Percentiles rank a stretch among this genome's conserved stretches.
Conservation (phyloP, 1,140 invertebrate genomes). For the Brachionus paranguensis region DNA sequence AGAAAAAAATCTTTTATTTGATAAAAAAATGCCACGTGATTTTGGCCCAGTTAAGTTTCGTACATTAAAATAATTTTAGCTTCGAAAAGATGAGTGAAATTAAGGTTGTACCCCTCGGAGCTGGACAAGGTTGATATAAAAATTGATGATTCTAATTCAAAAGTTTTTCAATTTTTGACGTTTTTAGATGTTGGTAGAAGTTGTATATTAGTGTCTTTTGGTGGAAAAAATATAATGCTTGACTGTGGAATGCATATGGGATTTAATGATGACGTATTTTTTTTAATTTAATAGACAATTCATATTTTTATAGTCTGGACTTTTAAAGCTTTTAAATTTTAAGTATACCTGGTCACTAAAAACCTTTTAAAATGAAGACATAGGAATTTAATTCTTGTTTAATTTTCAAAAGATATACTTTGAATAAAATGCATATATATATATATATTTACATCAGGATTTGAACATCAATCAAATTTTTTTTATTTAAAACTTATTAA, state of each 20-base stretch:
- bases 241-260: slow-evolving; percentile 99
- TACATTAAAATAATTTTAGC: too few relatives aligned
- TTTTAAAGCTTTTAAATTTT: too few relatives aligned
- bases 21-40: slow-evolving; percentile 21
- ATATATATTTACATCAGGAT: too few relatives aligned
- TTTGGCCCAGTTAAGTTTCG: neutral
- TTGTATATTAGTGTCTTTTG: slow-evolving; percentile 90
- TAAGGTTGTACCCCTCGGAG: slow-evolving; percentile 33
- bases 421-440: too few relatives aligned
- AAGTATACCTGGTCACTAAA: too few relatives aligned
- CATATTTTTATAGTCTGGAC: too few relatives aligned
- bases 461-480: too few relatives aligned
- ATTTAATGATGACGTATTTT: slow-evolving; percentile 78
- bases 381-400: too few relatives aligned
- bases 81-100: slow-evolving; percentile 17
- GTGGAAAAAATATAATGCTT: slow-evolving; percentile 97
- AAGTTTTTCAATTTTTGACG: neutral
- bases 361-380: too few relatives aligned
- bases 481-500: too few relatives aligned
- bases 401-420: too few relatives aligned
- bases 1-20: neutral
- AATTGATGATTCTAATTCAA: neutral
- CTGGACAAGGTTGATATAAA: slow-evolving; percentile 22
- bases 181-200: slow-evolving; percentile 85
- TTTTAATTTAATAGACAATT: neutral